These are phyloP conservation scores for Apistogramma diplotaenia DNA, from an alignment of 2,113 vertebrate species.

Conservation along the genomic window DNA sequence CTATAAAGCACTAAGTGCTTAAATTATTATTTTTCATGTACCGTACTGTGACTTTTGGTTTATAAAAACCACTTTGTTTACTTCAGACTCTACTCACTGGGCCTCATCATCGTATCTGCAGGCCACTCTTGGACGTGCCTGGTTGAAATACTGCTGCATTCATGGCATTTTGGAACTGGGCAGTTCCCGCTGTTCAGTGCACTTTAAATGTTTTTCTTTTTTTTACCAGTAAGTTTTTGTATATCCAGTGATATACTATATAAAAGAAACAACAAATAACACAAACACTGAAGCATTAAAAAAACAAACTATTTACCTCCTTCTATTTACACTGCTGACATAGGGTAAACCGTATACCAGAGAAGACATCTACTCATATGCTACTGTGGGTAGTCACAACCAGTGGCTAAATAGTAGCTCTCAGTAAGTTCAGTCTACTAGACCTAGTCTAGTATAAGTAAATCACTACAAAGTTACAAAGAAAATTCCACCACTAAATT, in stretches of 20 bases:
- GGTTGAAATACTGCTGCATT: conserved; percentile 49
- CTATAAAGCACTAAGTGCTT: not conserved
- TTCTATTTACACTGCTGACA: conserved; percentile 46
- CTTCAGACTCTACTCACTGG: not conserved
- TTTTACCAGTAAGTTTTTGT: not conserved
- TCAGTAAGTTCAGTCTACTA: not conserved
- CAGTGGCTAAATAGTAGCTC: not conserved
- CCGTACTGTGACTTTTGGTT: not conserved
- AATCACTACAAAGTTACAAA: conserved; percentile 15
- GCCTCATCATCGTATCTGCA: not conserved
- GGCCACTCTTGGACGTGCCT: not conserved
- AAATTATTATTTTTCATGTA: not conserved
- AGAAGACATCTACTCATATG: not conserved
- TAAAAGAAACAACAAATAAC: conserved; percentile 4
- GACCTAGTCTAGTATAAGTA: not conserved
- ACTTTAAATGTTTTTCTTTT: not conserved
- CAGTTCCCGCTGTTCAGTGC: conserved; percentile 42
- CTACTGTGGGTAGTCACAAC: not conserved
- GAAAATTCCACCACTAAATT: conserved; percentile 6
- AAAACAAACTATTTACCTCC: not conserved
- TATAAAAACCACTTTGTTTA: not conserved
- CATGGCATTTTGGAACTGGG: conserved; percentile 42
- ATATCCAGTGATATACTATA: not conserved
- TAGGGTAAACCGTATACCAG: not conserved
- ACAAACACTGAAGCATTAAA: not conserved